Base-by-base conservation (phyloP, 2,113 vertebrate species). In the Salvelinus fontinalis region DNA sequence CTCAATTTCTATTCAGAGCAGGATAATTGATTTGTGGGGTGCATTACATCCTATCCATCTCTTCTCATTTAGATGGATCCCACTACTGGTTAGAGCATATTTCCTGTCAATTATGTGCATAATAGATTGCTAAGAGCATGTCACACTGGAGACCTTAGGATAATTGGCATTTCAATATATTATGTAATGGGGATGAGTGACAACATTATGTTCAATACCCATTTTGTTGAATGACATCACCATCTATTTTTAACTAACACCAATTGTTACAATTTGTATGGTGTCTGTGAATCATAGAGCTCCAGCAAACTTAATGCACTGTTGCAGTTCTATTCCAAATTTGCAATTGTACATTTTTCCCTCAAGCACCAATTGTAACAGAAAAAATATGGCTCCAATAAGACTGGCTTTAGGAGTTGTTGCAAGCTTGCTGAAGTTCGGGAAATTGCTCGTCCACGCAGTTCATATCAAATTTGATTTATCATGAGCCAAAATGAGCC, bases 101-200 rank as follows among this genome's bases (percentile, higher is more conserved):
- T 54, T 18, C 64, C 44, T 79, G 54, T 57, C 67, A 57, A 6
- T 31, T 67, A 67, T 51, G 29, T 70, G 27, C 39, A 31, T 57
- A 71, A 74, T 74, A 57, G 70, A 16, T 39, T 3, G 59, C 9
- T 29, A 64, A 64, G 22, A 64, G n/a, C 22, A 64, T 0, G 62
- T 64, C 62, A 22, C 22, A 5, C 62, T 64, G 18, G 9, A 22
- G 62, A n/a, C 22, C 62, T 64, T n/a, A 11, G 2, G 62, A 26
- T 22, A 1, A 64, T 26, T 22, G 62, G 3, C 9, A 11, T 64
- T 64, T 64, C 62, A 64, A 64, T 26, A 64, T 64, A 8, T n/a
- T n/a, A 64, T n/a, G 62, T 26, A 64, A 64, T n/a, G 20, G 62
- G 18, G 22, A 11, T 64, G 62, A 64, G 20, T 64, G 62, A 64